Percentiles rank a stretch among this genome's conserved stretches.
Conservation (phyloP, 2,113 vertebrate genomes). For the Tonatia bakeri region DNA sequence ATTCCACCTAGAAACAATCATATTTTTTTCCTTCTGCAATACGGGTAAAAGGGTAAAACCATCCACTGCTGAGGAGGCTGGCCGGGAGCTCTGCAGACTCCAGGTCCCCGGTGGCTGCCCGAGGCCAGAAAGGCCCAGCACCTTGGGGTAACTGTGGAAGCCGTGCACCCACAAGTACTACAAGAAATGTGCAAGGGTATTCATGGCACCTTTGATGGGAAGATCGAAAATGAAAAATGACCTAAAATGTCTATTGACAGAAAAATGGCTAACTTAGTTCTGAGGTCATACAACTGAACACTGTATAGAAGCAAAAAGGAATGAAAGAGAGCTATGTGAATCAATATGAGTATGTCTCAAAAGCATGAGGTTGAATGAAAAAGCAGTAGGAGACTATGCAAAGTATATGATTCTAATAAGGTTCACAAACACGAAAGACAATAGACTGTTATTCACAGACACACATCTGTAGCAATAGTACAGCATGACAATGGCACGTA, state of each 20-base stretch:
- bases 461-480: background rate
- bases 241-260: background rate
- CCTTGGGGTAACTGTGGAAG: background rate
- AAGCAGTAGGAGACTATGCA: background rate
- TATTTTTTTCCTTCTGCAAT: background rate
- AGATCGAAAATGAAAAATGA: background rate
- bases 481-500: background rate
- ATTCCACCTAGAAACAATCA: background rate
- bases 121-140: background rate
- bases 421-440: background rate
- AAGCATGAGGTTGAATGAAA: background rate
- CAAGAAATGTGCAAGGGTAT: background rate
- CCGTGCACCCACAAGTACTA: fast-evolving
- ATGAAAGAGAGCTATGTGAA: background rate
- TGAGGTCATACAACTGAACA: background rate
- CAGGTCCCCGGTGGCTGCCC: background rate
- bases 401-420: background rate
- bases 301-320: background rate
- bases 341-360: background rate
- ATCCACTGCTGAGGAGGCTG: background rate
- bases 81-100: background rate
- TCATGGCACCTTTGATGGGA: background rate
- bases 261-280: background rate
- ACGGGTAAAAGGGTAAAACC: background rate
- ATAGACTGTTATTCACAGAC: background rate